phyloP scores from a whole-genome alignment of 2,888 invertebrate genomes.

The Bedellia somnulentella region DNA sequence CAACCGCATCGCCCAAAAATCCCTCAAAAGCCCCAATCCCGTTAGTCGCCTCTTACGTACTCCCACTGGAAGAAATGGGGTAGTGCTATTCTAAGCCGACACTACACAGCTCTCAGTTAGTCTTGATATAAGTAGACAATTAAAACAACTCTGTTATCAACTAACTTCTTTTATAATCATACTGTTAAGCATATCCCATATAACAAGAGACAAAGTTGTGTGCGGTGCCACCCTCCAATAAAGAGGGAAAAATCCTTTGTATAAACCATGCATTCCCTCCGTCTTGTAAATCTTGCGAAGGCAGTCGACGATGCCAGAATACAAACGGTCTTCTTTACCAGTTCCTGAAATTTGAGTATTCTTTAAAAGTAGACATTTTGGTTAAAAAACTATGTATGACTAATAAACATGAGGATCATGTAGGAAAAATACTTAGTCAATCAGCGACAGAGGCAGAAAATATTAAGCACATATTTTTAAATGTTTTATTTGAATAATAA shows the following conservation, averaged over 20 bases:
- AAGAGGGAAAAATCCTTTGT: constrained; percentile 76
- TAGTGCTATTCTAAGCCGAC: too few species aligned
- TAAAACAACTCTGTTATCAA: constrained; percentile 9
- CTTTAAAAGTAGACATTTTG: too few species aligned
- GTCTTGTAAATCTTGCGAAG: constrained; percentile 71
- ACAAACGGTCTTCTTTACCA: constrained; percentile 66
- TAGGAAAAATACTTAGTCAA: too few species aligned
- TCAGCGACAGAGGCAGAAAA: too few species aligned
- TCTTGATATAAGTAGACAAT: constrained; percentile 3
- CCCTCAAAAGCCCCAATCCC: background rate
- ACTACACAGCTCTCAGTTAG: background rate
- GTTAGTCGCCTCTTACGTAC: too few species aligned
- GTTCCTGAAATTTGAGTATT: constrained; percentile 50
- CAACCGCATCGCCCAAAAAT: too few species aligned
- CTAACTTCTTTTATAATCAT: constrained; percentile 23
- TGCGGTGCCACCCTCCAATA: constrained; percentile 79
- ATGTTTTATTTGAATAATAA: too few species aligned
- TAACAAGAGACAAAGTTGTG: constrained; percentile 73
- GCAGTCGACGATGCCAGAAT: constrained; percentile 76
- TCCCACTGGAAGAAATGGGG: too few species aligned
- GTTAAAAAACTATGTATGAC: too few species aligned
- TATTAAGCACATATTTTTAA: too few species aligned
- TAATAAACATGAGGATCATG: too few species aligned
- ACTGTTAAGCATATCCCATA: constrained; percentile 67
- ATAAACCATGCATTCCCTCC: constrained; percentile 78